Evolutionary conservation across 2,888 invertebrate genomes (phyloP), one percentile per base, ranked within the genome.

Genomic region (Sepiola atlantica): DNA sequence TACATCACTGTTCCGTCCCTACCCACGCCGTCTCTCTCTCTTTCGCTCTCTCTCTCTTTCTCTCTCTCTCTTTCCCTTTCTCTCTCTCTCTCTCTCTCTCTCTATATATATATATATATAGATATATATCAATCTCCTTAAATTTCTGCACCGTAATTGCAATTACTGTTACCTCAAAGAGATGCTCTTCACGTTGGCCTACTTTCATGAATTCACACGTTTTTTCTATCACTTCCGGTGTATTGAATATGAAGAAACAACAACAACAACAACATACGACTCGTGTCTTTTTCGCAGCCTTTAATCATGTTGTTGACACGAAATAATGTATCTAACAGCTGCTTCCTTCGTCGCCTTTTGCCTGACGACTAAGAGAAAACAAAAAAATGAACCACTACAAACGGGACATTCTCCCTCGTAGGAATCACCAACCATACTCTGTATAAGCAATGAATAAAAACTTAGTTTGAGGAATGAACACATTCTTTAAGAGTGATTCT

Each of bases 321-420:
- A 77, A n/a, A 77, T 77, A 77, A 77, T 77, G 77, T 32, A 77
- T 77, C 77, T 20, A 77, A 77, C 77, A 77, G n/a, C 77, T 77
- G 77, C 77, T 77, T n/a, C 32, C 14, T n/a, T 77, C 77, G 32
- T 18, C n/a, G n/a, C 21, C n/a, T n/a, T 77, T 77, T 77, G 32
- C 32, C n/a, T 16, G 32, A 4, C 16, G 32, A 16, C 16, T n/a
- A 12, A 77, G 28, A 77, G 10, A 77, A 77, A 28, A 57, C 20
- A 57, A 57, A 61, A 61, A 61, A 24, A 21, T 21, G 24, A 24
- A 24, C 24, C 14, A 45, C 45, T 45, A 45, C 45, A 45, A 45
- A 45, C 4, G 8, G 45, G 45, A 45, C 45, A 45, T 45, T 77
- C 16, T n/a, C n/a, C 18, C 32, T 77, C 32, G 32, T 14, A 77